A percentile compares a stretch with the other conserved stretches of the same genome.
Evolutionary conservation across 2,888 invertebrate species (phyloP).

Genomic region (Sesia bembeciformis): DNA sequence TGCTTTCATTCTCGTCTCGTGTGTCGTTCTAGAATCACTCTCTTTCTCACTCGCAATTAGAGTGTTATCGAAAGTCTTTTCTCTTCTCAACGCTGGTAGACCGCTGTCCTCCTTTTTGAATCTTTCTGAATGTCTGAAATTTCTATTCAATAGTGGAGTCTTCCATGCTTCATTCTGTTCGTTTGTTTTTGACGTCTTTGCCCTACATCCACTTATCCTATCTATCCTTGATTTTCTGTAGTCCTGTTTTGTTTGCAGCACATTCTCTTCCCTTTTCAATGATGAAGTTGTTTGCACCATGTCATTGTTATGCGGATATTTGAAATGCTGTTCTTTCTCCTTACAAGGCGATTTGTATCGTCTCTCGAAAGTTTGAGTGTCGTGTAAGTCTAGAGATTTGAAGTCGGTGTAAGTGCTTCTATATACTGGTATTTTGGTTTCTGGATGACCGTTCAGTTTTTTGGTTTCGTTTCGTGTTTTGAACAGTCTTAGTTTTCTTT

Average conservation of each 20-base stretch:
- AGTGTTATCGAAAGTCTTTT: conserved; percentile 67
- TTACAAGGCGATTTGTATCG: conserved; percentile 59
- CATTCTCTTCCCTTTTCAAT: conserved; percentile 60
- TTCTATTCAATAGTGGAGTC: conserved; percentile 58
- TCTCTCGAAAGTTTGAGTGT: conserved; percentile 50
- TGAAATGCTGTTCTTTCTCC: conserved; percentile 58
- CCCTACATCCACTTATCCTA: conserved; percentile 61
- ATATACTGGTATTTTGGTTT: conserved; percentile 38
- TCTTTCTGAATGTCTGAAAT: conserved; percentile 66
- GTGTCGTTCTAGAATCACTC: conserved; percentile 38
- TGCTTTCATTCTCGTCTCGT: conserved; percentile 45
- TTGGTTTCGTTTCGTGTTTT: conserved; percentile 84
- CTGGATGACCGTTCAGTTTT: conserved; percentile 55
- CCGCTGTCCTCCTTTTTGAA: conserved; percentile 55
- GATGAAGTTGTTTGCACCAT: conserved; percentile 58
- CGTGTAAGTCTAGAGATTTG: conserved; percentile 49
- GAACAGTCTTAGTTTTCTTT: conserved; percentile 78
- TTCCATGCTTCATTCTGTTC: conserved; percentile 63
- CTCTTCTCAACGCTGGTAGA: conserved; percentile 54
- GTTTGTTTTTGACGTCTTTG: conserved; percentile 58
- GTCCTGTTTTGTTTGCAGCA: conserved; percentile 67
- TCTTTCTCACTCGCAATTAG: conserved; percentile 47
- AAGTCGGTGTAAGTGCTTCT: conserved; percentile 48
- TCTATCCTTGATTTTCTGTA: conserved; percentile 63
- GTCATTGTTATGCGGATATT: conserved; percentile 54